phyloP scores from a whole-genome alignment of 2,797 vertebrate genomes.

The Rhabdophis nuchalis region DNA sequence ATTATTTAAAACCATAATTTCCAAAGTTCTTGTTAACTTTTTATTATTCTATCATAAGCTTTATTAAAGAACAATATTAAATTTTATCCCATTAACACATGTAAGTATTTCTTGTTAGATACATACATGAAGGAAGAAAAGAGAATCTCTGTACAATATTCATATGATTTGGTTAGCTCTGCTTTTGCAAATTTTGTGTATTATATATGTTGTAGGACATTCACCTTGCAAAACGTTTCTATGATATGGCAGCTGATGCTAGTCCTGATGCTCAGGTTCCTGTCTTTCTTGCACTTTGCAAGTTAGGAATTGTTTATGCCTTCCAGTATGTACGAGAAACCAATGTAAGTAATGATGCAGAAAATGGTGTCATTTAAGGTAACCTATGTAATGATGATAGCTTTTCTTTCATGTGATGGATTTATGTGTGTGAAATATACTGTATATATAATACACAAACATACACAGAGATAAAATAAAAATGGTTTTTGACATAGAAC shows the following conservation, averaged over 20 bases:
- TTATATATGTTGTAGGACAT: constrained; percentile 81
- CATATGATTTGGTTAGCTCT: background rate
- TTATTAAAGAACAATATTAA: background rate
- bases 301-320: constrained; percentile 87
- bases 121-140: background rate
- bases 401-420: background rate
- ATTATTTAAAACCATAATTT: background rate
- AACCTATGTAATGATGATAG: background rate
- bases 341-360: constrained; percentile 82
- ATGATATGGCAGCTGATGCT: constrained; percentile 98
- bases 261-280: constrained; percentile 97
- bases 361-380: background rate
- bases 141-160: background rate
- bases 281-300: constrained; percentile 93
- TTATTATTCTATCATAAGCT: background rate
- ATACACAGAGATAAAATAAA: background rate
- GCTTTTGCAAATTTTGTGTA: constrained; percentile 16
- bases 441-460: background rate
- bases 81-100: background rate
- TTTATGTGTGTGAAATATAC: background rate
- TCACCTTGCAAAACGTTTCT: constrained; percentile 95
- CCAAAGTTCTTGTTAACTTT: background rate
- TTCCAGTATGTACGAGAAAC: constrained; percentile 88
- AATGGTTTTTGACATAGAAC: background rate
- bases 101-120: background rate